Evolutionary conservation across 1,140 invertebrate genomes (phyloP), one percentile per base, ranked within the genome.

Genomic region (Drosophila tsacasi): DNA sequence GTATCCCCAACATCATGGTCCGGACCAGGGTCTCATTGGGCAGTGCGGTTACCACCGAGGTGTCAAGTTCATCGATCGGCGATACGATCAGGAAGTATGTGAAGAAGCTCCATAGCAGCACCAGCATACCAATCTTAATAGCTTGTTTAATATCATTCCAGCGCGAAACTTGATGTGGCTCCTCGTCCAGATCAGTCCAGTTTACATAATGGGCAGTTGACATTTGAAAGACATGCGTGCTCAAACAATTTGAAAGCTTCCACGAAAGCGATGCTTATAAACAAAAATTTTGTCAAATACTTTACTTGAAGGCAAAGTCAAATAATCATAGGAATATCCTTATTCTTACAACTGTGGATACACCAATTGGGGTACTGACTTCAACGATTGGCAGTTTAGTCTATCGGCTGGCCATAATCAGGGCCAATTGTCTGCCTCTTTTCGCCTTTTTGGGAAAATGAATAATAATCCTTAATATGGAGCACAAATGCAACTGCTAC

Each of bases 381-480:
- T 25, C n/a, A 19, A 32, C 68, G 69, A 63, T 72, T 90, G 85
- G 85, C 85, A 89, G 75, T 90, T 89, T 79, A 76, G 85, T 78
- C 85, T 89, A 89, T 89, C 85, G 61, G 54, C 64, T 50, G 35
- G 39, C 50, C 55, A 52, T 81, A 89, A 89, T 89, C 85, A 78
- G 42, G 39, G 75, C 75, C 75, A 81, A 90, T 90, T 85, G 85
- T 90, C 55, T 52, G 64, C 85, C 86, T 72, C 66, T 90, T 79
- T 89, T 85, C 85, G 84, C 37, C 42, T 13, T n/a, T 12, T 39
- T 8, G 49, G 55, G 35, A 40, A 74, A 79, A 81, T 90, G 67
- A 85, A 90, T 90, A 90, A 85, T 82, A 81, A 85, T 85, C 64
- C 85, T 89, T 79, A 89, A 90, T 89, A 89, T 79, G 84, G 84